Conservation (phyloP, 2,113 vertebrate genomes). For the Dromaius novaehollandiae region DNA sequence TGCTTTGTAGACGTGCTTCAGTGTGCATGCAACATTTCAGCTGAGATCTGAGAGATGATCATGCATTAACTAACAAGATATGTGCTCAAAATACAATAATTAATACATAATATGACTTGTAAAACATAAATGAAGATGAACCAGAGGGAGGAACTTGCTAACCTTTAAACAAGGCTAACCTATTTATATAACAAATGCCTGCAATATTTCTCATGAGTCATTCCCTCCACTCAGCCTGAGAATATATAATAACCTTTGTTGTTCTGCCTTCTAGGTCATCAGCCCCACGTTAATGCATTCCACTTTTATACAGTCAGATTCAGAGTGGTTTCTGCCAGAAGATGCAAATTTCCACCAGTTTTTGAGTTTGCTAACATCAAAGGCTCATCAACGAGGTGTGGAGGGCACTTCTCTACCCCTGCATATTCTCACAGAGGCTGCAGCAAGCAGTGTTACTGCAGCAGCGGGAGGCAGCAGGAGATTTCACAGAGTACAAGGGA, state of each 20-base stretch:
- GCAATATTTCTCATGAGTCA: constrained; percentile 49
- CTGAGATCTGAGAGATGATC: not conserved
- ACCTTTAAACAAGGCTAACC: constrained; percentile 25
- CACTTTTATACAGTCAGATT: not conserved
- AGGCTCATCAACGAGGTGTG: not conserved
- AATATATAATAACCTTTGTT: not conserved
- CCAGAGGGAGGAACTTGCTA: constrained; percentile 1
- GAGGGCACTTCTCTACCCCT: too few species aligned
- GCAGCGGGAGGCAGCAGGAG: not conserved
- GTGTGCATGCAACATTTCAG: not conserved
- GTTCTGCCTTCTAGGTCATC: not conserved
- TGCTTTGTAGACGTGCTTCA: not conserved
- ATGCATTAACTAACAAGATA: constrained; percentile 34
- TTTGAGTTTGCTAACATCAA: not conserved
- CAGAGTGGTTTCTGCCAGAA: not conserved
- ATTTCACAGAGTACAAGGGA: not conserved
- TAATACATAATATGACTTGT: constrained; percentile 40
- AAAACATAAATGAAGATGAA: constrained; percentile 53
- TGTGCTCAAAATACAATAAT: constrained; percentile 46
- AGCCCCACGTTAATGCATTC: not conserved
- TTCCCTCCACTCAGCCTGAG: constrained; percentile 1
- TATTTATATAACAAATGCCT: constrained; percentile 47
- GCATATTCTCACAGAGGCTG: not conserved
- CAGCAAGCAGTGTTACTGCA: not conserved
- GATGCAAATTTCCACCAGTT: not conserved